phyloP scores from a whole-genome alignment of 2,113 vertebrate species.

The Triplophysa tibetana region DNA sequence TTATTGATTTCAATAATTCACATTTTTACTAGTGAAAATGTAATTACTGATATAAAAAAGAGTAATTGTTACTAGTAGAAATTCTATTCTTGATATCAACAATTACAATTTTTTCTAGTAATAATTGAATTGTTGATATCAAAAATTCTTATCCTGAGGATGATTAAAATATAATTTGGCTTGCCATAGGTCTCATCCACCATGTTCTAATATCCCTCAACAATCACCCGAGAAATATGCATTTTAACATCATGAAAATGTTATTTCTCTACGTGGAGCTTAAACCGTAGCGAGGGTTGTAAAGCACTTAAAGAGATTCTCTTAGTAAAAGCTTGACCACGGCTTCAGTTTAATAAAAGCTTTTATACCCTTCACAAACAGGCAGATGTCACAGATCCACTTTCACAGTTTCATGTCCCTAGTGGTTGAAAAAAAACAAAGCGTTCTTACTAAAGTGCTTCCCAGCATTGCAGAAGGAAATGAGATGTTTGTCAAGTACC shows the following conservation, averaged over 20 bases:
- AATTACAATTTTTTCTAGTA: too few relatives aligned
- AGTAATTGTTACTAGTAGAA: too few relatives aligned
- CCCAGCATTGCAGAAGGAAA: background rate
- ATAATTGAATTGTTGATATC: too few relatives aligned
- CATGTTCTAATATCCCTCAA: background rate
- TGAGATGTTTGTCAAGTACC: background rate
- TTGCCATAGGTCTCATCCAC: background rate
- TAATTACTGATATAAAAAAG: too few relatives aligned
- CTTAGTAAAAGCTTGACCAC: background rate
- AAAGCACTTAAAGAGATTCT: slow-evolving; percentile 19
- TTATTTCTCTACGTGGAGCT: background rate
- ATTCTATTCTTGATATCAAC: too few relatives aligned
- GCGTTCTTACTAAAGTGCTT: slow-evolving; percentile 5
- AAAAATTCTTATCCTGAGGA: too few relatives aligned
- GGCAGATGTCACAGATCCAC: slow-evolving; percentile 24
- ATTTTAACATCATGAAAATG: background rate
- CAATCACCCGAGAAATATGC: background rate
- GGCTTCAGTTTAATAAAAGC: slow-evolving; percentile 34
- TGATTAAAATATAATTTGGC: too few relatives aligned
- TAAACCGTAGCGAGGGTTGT: too few relatives aligned
- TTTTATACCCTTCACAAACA: slow-evolving; percentile 27
- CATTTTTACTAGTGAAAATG: too few relatives aligned
- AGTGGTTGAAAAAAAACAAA: background rate
- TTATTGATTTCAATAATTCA: too few relatives aligned
- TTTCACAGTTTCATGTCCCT: slow-evolving; percentile 4